Base-by-base conservation (phyloP, 2,797 vertebrate genomes). In the Acanthornis magna region DNA sequence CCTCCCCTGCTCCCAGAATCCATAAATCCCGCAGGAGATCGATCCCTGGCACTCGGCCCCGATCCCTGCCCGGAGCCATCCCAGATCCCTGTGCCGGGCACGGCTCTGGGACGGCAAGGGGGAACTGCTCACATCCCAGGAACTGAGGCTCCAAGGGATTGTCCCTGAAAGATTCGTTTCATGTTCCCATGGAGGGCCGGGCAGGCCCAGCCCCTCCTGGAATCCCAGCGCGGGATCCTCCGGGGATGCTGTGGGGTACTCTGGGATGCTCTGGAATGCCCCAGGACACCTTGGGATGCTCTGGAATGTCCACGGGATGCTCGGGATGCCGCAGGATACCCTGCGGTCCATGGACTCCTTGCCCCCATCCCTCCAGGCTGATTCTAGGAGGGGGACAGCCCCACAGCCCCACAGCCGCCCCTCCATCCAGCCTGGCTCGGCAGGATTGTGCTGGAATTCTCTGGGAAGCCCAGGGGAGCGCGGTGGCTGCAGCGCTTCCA, bases 401-500 rank as follows among this genome's bases (percentile, higher is more conserved):
- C 71, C 15, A 74, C 62, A 8, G n/a, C 72, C 78, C 71, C 15
- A 7, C 11, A 11, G 34, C 74, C 47, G 34, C 77, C 47, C 27
- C 7, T 54, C 47, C 42, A 1, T 8, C 16, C 16, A 45, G 18
- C 43, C 43, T 18, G 43, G 43, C 29, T 12, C 2, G 11, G 38
- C 62, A 29, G 86, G 86, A 50, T 3, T 1, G 71, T 7, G 42
- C 78, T 62, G 22, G 92, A 95, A 96, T 92, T 97, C 88, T 96
- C 86, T 61, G 74, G 96, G 96, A 93, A 92, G 91, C 89, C 85
- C 89, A 43, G 83, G 92, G 95, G 75, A 84, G 85, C 54, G 87
- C 71, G 7, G 93, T 85, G 92, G 88, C 91, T 95, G 97, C 95
- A 57, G 97, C 96, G 63, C 95, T 97, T 89, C 81, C 96, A 96